Evolutionary conservation across 2,113 vertebrate genomes (phyloP), one percentile per base, ranked within the genome.

Genomic region (Pelecanoides urinatrix): DNA sequence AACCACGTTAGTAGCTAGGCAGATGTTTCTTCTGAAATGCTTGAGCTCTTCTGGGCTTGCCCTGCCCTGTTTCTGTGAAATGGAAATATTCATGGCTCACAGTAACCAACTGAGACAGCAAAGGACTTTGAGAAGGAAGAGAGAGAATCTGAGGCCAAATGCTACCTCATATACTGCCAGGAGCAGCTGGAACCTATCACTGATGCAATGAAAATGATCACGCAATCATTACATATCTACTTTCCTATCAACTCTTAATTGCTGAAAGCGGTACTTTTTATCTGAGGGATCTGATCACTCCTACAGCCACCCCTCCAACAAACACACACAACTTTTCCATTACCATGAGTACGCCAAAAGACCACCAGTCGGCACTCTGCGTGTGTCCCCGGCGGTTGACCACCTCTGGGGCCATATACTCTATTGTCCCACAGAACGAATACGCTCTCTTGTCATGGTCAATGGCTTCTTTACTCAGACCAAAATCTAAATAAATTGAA

Each of bases 301-400:
- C 44, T 44, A 55, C 18, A 83, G 59, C 22, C 71, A 53, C 11
- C 29, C 4, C 7, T 47, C 8, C 68, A 49, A 72, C 56, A 79
- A 30, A 49, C 2, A 26, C 12, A 49, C 26, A 36, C 53, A 22
- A 55, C 19, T n/a, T 89, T 2, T 53, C 22, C 52, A 6, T 97
- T 97, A 99, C 99, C 99, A 99, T 99, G 79, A 99, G 98, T 38
- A 99, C 99, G 0, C 99, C 99, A 5, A 99, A 99, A 36, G 99
- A 99, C 99, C 99, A 99, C 99, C 99, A 99, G 98, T 99, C 99
- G 0, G 99, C 99, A 16, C 99, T 99, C 92, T 99, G 99, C 0
- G 99, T 99, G 89, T 99, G 99, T 6, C 99, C 99, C 63, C 99
- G 98, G 79, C 99, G 98, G 94, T 99, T 99, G 49, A 99, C 99